Evolutionary conservation across 2,797 vertebrate species (phyloP).

Genomic region (Hydrolagus colliei): DNA sequence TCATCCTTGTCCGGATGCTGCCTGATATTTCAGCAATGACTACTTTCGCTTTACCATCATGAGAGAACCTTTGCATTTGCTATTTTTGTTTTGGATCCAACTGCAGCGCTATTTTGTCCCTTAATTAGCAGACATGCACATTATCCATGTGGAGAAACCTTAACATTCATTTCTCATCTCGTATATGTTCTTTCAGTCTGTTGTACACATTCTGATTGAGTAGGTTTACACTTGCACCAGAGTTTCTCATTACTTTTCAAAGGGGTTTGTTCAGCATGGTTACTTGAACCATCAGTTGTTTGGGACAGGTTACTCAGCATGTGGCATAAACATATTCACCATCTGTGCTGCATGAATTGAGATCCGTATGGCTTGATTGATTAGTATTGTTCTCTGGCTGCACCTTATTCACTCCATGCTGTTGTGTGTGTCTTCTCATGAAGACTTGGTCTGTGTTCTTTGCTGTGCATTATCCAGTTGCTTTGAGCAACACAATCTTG

Average conservation of each 20-base stretch:
- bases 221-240: neutral
- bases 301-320: neutral
- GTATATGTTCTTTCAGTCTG: neutral
- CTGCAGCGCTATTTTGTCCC: neutral
- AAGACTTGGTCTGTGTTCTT: neutral
- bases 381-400: neutral
- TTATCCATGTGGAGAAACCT: too few species aligned
- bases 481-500: neutral
- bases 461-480: neutral
- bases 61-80: neutral
- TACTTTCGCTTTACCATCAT: neutral
- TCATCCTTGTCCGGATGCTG: too few species aligned
- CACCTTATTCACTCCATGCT: constrained; percentile 6
- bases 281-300: neutral
- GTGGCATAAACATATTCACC: constrained; percentile 1
- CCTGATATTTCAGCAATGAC: neutral
- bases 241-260: constrained; percentile 6
- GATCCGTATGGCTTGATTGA: neutral
- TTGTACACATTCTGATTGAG: neutral
- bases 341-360: constrained; percentile 14
- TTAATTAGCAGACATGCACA: neutral
- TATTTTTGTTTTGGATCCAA: constrained; percentile 1
- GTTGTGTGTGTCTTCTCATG: neutral
- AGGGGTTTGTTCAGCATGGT: neutral
- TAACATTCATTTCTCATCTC: too few species aligned